Base-by-base conservation (phyloP, 2,888 invertebrate species). In the Laspeyria flexula region DNA sequence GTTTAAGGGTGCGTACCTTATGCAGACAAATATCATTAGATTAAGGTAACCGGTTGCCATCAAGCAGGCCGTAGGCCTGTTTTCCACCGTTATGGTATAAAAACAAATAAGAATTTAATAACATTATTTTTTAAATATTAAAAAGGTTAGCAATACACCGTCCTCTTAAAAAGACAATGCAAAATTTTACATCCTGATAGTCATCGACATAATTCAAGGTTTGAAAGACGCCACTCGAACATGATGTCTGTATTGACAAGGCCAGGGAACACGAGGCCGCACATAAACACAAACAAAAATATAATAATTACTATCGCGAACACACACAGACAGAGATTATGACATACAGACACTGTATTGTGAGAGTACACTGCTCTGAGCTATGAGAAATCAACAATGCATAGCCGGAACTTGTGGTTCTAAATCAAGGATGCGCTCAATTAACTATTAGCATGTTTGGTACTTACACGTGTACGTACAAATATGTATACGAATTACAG, bases 141-240 rank as follows among this genome's bases (percentile, higher is more conserved):
- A n/a, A 3, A 4, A 6, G 1, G 1, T 25, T 25, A 25, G 25
- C 25, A 25, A 25, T 25, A 7, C 25, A 25, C 7, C 9, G 7
- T 7, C 25, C 25, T 6, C 38, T 59, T 49, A 65, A 52, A 65
- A 77, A 81, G 81, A 83, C 81, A 83, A 84, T 84, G 70, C 78
- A 66, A 79, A 76, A 80, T 66, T 60, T 65, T 61, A 86, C 82
- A 86, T 88, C 86, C 84, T 85, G 86, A 85, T 85, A 79, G 73
- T 80, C 79, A 84, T 86, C 84, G 77, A 86, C 83, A 85, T 83
- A 73, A 76, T 72, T 78, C 85, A 89, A 90, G 88, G 89, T 79
- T 47, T 75, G 65, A 68, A 72, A 76, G 75, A 75, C 77, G 75
- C 77, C 71, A 73, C 65, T 76, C 73, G 71, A 75, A 67, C 69